phyloP scores from a whole-genome alignment of 1,140 invertebrate genomes.

The Spodoptera litura region DNA sequence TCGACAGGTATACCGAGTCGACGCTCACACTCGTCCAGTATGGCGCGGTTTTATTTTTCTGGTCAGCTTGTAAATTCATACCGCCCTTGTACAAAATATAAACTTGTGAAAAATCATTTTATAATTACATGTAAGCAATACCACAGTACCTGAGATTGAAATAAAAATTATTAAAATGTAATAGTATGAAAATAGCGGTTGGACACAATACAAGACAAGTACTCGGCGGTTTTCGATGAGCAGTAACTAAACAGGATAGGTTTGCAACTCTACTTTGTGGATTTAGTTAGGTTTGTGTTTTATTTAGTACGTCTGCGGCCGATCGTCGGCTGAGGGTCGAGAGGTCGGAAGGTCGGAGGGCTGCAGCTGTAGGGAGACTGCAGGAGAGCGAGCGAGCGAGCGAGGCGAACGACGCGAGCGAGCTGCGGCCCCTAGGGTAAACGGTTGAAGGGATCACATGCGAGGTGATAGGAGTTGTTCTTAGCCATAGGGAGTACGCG shows the following conservation, averaged over 20 bases:
- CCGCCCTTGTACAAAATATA: conserved; percentile 62
- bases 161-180: conserved; percentile 68
- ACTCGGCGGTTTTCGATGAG: conserved; percentile 61
- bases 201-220: conserved; percentile 59
- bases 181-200: conserved; percentile 74
- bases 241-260: conserved; percentile 46
- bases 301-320: conserved; percentile 21
- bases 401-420: neutral
- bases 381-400: neutral
- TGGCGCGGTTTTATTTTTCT: conserved; percentile 20
- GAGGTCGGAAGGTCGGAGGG: conserved; percentile 14
- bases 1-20: too few relatives aligned
- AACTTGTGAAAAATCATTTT: conserved; percentile 61
- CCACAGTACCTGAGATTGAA: conserved; percentile 80
- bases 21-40: neutral
- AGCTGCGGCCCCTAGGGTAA: conserved; percentile 62
- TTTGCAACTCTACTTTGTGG: conserved; percentile 38
- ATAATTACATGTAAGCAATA: conserved; percentile 81
- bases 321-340: conserved; percentile 42
- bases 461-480: conserved; percentile 63
- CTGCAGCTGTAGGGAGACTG: neutral
- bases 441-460: conserved; percentile 81
- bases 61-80: conserved; percentile 40
- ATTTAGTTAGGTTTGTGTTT: conserved; percentile 41
- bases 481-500: conserved; percentile 49